phyloP scores from a whole-genome alignment of 2,113 vertebrate genomes.

The Origma solitaria region DNA sequence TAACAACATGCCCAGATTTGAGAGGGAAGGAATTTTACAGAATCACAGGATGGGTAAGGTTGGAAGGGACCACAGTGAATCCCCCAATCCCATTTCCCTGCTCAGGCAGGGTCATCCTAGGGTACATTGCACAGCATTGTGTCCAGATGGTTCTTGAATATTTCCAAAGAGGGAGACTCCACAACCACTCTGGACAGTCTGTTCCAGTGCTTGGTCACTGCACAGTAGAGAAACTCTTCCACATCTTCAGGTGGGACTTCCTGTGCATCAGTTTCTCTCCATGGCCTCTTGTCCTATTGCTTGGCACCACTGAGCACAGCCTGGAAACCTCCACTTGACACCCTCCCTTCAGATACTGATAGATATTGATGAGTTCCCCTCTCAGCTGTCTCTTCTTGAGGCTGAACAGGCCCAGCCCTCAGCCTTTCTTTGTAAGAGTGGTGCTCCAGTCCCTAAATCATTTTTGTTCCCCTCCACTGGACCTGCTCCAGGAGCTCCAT shows the following conservation, averaged over 20 bases:
- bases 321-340: background rate
- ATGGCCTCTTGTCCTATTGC: background rate
- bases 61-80: background rate
- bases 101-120: background rate
- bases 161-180: background rate
- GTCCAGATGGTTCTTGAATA: background rate
- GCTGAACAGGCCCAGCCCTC: background rate
- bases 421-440: background rate
- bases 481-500: background rate
- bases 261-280: background rate
- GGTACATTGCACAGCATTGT: background rate
- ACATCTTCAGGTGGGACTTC: background rate
- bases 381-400: fast-evolving
- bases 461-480: background rate
- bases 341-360: background rate
- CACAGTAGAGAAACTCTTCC: background rate
- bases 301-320: background rate
- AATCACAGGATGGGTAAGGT: background rate
- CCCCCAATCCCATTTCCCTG: background rate
- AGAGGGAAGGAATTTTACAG: background rate
- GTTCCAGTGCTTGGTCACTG: background rate
- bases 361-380: background rate
- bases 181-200: background rate
- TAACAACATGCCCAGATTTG: background rate
- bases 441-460: background rate